phyloP scores from a whole-genome alignment of 2,888 invertebrate species.

The Cordilura impudica region DNA sequence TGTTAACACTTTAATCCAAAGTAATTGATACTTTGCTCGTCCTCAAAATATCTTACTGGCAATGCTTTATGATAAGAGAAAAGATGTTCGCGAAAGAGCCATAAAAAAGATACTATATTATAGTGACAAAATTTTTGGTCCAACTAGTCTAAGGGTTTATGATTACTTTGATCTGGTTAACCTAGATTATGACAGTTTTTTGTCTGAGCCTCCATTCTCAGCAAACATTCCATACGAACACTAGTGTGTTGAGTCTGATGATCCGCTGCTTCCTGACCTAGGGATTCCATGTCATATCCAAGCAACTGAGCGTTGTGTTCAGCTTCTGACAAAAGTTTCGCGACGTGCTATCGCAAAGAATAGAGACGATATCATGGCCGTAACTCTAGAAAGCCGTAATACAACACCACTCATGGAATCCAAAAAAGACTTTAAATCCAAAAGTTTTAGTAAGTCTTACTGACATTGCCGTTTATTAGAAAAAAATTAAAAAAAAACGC shows the following conservation, averaged over 20 bases:
- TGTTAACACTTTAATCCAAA: no score
- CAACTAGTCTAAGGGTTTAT: constrained; percentile 3
- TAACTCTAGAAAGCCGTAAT: no score
- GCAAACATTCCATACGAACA: background rate
- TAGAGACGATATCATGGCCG: no score
- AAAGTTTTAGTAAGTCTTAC: no score
- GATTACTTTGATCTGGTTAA: background rate
- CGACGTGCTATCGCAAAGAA: background rate
- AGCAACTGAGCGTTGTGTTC: background rate
- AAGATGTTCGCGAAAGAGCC: background rate
- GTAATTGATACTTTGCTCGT: no score
- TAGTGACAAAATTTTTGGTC: background rate
- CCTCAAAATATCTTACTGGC: no score
- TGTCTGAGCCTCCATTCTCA: background rate
- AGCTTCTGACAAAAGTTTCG: background rate
- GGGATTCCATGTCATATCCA: background rate
- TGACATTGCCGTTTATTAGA: no score
- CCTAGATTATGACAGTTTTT: no score
- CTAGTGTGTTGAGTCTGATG: no score
- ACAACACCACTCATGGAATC: background rate
- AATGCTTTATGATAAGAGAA: no score
- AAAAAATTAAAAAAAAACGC: no score
- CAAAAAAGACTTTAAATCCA: constrained; percentile 5
- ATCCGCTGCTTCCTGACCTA: no score
- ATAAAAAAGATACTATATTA: constrained; percentile 3